Evolutionary conservation across 2,888 invertebrate species (phyloP), one percentile per base, ranked within the genome.

Genomic region (Tipula confusa): DNA sequence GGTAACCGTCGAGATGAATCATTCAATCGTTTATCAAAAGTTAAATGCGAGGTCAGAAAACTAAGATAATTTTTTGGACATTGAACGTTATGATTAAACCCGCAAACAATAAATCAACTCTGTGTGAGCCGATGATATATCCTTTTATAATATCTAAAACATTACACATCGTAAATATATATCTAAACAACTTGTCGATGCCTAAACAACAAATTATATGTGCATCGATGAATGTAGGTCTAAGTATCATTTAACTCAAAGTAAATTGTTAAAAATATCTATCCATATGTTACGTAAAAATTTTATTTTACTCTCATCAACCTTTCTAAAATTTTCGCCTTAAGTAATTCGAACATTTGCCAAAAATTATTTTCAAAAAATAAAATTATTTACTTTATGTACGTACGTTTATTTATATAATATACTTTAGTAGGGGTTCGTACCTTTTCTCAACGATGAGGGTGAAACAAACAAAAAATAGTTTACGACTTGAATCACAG

Each of bases 401-500:
- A 18, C 48, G 18, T 5, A 33, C 33, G 33, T 33, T 33, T 33
- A 18, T 48, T 6, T 18, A 48, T 15, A 48, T 48, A 18, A n/a
- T 11, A 13, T 5, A 38, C 38, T 6, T 6, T 38, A 38, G 64
- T 64, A 64, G 64, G 64, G 64, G 64, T 64, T 64, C 64, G n/a
- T 64, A 64, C 64, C 64, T 64, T 64, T 64, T 64, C 64, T 24
- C 24, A 1, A 64, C 24, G 24, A 64, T 64, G 64, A 64, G 64
- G 64, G 64, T 64, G 64, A 64, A 64, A n/a, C 43, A 43, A 43
- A 24, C 2, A 64, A 18, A 48, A 48, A 64, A 18, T 64, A 64
- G 64, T 64, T 64, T 64, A 64, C 64, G 64, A 64, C 64, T 64
- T 9, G 80, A 80, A 80, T 80, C 80, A 80, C 80, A 29, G 80